phyloP scores from a whole-genome alignment of 2,888 invertebrate species.

The Tachina lurida region DNA sequence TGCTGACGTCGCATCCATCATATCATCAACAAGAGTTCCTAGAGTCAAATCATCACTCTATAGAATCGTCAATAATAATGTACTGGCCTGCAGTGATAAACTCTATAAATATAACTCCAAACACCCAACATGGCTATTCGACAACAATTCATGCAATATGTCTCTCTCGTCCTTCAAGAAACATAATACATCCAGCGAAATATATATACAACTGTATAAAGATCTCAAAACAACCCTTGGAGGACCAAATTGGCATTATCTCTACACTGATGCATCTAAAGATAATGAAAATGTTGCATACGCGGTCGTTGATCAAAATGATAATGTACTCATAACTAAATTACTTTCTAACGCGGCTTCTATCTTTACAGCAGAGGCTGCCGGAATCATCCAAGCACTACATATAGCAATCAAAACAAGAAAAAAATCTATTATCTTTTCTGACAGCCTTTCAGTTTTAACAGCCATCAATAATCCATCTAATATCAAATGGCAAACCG shows the following conservation, averaged over 20 bases:
- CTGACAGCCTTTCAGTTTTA: constrained; percentile 8
- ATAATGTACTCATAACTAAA: not conserved
- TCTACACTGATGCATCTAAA: constrained; percentile 14
- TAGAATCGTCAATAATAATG: not conserved
- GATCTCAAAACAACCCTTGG: not conserved
- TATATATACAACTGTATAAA: not conserved
- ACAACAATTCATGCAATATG: constrained; percentile 6
- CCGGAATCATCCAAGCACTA: not conserved
- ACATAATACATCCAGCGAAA: constrained; percentile 2
- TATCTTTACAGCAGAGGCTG: constrained; percentile 8
- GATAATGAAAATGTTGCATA: not conserved
- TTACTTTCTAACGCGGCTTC: not conserved
- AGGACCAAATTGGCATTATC: constrained; percentile 5
- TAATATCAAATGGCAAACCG: not conserved
- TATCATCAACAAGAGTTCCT: not conserved
- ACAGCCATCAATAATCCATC: constrained; percentile 1
- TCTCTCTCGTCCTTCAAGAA: constrained; percentile 13
- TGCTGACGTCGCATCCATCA: not conserved
- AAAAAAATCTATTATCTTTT: no score
- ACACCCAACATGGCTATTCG: not conserved
- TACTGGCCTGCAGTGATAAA: not conserved
- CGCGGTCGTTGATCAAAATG: not conserved
- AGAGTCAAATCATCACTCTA: not conserved
- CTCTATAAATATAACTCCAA: constrained; percentile 4
- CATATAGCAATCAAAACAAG: no score